Evolutionary conservation across 2,888 invertebrate species (phyloP), one percentile per base, ranked within the genome.

Genomic region (Mycalesis mineus): DNA sequence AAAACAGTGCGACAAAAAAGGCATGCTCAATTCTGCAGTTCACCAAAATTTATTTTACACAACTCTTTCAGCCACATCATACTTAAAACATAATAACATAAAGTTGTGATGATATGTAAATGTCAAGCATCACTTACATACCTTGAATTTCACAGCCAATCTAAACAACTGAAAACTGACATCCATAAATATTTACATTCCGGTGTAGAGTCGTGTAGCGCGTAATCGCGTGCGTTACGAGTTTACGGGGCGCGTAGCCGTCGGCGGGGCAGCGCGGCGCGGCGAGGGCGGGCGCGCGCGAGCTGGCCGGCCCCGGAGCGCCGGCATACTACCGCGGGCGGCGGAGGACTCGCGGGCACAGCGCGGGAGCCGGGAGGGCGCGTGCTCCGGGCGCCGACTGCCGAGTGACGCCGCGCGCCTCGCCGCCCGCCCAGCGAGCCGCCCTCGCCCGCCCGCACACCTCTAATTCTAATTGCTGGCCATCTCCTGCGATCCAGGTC

Each of bases 121-220:
- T 77, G 78, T 72, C 75, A 76, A 74, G 78, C 73, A 74, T 82
- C 77, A 82, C 75, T 80, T 83, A 87, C 88, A 80, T 88, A 88
- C 88, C 88, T 88, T 84, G 81, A 88, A 88, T 86, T 86, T 88
- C 82, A 88, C 87, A 87, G 88, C 86, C 87, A 87, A 88, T 88
- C 86, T 88, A 88, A 88, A 88, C 85, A 88, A 88, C 84, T 85
- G 84, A 86, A 88, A 87, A 87, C 85, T 88, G 88, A 86, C 88
- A 88, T 88, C 88, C 87, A 85, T 88, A 88, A 88, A 88, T 88
- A 88, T 88, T 88, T 88, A 88, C 88, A 88, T 87, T 87, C 78
- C 80, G 82, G 75, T 73, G 75, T 80, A 81, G 74, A 76, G 80
- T 80, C 75, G 83, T 76, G 77, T 77, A 80, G 77, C 75, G 80